These are phyloP conservation scores for Dynastes grantii DNA, from an alignment of 2,888 invertebrate genomes.

Conservation along the genomic window DNA sequence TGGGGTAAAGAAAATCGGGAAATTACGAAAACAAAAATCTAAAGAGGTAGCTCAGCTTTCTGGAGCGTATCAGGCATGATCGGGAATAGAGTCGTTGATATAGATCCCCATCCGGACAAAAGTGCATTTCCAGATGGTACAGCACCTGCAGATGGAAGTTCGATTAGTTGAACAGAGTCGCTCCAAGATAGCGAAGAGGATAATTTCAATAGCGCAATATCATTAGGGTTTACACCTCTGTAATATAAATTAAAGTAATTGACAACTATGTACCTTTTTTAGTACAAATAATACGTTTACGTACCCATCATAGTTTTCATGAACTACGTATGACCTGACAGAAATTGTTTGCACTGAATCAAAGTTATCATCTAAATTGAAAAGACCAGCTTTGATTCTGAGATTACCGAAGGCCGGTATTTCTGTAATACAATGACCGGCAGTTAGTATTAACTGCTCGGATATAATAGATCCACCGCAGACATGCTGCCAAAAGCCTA, in stretches of 20 bases:
- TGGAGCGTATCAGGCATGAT: slow-evolving; percentile 64
- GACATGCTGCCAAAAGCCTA: slow-evolving; percentile 60
- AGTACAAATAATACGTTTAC: not conserved
- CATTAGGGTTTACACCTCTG: slow-evolving; percentile 66
- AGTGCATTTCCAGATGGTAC: slow-evolving; percentile 62
- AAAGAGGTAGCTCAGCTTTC: slow-evolving; percentile 54
- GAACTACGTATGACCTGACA: slow-evolving; percentile 54
- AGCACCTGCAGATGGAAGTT: slow-evolving; percentile 62
- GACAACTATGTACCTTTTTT: not conserved
- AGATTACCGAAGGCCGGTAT: slow-evolving; percentile 35
- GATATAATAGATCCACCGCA: slow-evolving; percentile 72
- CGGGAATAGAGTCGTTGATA: slow-evolving; percentile 46
- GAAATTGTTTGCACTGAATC: slow-evolving; percentile 54
- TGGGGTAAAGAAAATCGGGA: no score
- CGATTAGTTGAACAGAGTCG: slow-evolving; percentile 65
- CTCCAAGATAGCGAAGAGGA: slow-evolving; percentile 62
- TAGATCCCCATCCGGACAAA: slow-evolving; percentile 71
- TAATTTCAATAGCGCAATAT: slow-evolving; percentile 72
- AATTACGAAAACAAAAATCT: no score
- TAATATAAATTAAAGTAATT: slow-evolving; percentile 24
- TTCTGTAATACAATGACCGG: slow-evolving; percentile 70
- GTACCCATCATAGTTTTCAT: slow-evolving; percentile 57
- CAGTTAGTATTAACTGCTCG: slow-evolving; percentile 67
- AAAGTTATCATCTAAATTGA: slow-evolving; percentile 54
- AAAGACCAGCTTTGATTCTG: slow-evolving; percentile 59